Base-by-base conservation (phyloP, 2,797 vertebrate species). In the Tapera naevia region DNA sequence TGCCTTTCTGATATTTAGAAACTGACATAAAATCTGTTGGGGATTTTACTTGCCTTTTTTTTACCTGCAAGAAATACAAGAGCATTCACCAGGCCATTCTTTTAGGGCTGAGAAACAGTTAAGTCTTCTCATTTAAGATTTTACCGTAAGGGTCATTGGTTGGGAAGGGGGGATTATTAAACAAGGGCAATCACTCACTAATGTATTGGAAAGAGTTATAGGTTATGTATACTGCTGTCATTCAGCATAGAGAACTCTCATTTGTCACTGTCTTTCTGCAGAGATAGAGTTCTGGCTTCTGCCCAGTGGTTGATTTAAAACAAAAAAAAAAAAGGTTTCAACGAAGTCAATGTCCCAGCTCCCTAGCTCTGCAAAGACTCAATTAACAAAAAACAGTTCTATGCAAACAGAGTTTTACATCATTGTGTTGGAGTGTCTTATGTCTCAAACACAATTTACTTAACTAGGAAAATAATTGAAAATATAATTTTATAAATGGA, bases 221-320 rank as follows among this genome's bases (percentile, higher is more conserved):
- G 74, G 71, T 91, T 85, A 39, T 79, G 58, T 64, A n/a, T 65
- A 46, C 65, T 30, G 5, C 72, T 88, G 84, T 83, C 87, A 81
- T 78, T 93, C 81, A 91, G 61, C 7, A 3, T 3, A 66, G 57
- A 72, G 81, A 54, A 65, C 62, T 91, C 62, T 30, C 74, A 87
- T 95, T 95, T 93, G 67, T 95, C 93, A 93, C 79, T 87, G 91
- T 80, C 94, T 64, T 80, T 91, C 74, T 65, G 64, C 41, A 76
- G 53, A 87, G 92, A 80, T 8, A 60, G 64, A 89, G 23, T 66
- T 87, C 50, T 91, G 79, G 83, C 91, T 88, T 83, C 84, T 93
- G 61, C 48, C 56, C 86, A 80, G 41, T 35, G 17, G 65, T 89
- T 80, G 50, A 11, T 53, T 13, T n/a, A 50, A 53, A 71, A 56